A percentile compares a stretch with the other conserved stretches of the same genome.
Evolutionary conservation across 2,888 invertebrate genomes (phyloP).

Genomic region (Papilio gigon): DNA sequence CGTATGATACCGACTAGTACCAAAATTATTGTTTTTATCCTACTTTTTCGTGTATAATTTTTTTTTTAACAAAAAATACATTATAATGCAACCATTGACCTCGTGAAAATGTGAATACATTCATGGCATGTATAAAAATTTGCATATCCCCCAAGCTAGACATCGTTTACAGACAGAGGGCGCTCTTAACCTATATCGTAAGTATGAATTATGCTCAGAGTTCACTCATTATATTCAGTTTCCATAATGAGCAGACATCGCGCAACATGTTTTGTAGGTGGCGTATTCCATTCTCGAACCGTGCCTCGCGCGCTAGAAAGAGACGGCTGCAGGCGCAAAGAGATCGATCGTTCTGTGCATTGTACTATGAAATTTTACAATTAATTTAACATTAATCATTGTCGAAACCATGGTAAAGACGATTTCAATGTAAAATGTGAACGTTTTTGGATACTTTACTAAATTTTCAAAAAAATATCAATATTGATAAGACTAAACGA

Average conservation of each 20-base stretch:
- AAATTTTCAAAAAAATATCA: too few relatives aligned
- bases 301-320: neutral
- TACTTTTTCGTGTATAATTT: neutral
- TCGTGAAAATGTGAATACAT: slow-evolving; percentile 5
- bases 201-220: neutral
- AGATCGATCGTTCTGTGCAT: neutral
- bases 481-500: too few relatives aligned
- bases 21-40: too few relatives aligned
- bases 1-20: too few relatives aligned
- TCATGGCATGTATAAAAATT: slow-evolving; percentile 21
- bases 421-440: too few relatives aligned
- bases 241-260: slow-evolving; percentile 29
- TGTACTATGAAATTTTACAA: neutral
- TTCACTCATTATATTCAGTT: slow-evolving; percentile 30
- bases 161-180: neutral
- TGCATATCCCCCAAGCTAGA: slow-evolving; percentile 8
- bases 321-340: neutral
- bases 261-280: neutral
- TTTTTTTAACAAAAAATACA: neutral
- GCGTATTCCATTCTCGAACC: neutral
- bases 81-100: neutral
- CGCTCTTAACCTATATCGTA: slow-evolving; percentile 31
- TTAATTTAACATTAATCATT: too few relatives aligned
- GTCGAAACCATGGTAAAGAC: too few relatives aligned
- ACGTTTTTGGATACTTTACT: too few relatives aligned